phyloP scores from a whole-genome alignment of 1,140 invertebrate species.

The Oncopeltus fasciatus region DNA sequence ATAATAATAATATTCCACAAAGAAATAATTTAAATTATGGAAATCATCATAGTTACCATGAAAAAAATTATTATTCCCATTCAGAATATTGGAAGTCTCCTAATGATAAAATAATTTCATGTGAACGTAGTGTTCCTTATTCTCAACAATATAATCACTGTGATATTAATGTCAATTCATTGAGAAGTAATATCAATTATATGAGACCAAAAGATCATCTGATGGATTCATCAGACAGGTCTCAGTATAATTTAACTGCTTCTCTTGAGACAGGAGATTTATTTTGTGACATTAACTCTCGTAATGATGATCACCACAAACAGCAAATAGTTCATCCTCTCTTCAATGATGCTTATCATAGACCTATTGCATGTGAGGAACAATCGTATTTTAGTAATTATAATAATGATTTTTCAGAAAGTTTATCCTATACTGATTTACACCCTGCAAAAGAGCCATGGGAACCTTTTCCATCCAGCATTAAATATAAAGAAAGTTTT shows the following conservation, averaged over 20 bases:
- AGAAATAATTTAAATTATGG: conserved; percentile 2
- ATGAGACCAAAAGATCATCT: neutral
- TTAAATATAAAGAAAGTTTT: neutral
- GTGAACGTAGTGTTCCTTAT: neutral
- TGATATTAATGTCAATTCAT: neutral
- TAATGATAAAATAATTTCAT: neutral
- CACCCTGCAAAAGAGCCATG: neutral
- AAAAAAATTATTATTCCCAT: neutral
- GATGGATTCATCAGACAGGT: neutral
- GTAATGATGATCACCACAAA: neutral
- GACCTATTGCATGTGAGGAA: neutral
- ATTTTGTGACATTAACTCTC: conserved; percentile 2
- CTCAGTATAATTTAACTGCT: conserved; percentile 1
- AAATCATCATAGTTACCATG: neutral
- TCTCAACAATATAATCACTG: neutral
- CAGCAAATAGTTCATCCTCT: neutral
- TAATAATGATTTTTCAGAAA: conserved; percentile 5
- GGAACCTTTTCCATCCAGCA: neutral
- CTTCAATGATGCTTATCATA: neutral
- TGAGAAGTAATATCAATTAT: neutral
- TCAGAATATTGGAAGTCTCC: neutral
- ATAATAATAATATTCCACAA: neutral
- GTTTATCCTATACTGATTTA: neutral
- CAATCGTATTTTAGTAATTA: neutral
- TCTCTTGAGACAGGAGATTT: neutral